A percentile compares a stretch with the other conserved stretches of the same genome.
Evolutionary conservation across 2,888 invertebrate species (phyloP).

Genomic region (Pheosia gnoma): DNA sequence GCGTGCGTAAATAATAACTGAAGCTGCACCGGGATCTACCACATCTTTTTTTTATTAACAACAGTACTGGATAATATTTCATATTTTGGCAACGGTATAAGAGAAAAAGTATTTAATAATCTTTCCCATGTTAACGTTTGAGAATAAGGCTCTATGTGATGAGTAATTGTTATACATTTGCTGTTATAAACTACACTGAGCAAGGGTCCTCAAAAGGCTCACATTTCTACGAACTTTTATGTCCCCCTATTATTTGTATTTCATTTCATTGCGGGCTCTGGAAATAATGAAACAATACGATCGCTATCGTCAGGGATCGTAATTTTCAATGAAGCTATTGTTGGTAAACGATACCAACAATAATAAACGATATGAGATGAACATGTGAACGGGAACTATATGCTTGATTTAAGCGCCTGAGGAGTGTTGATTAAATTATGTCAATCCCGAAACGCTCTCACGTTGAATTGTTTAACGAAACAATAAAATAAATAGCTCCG

Average conservation of each 20-base stretch:
- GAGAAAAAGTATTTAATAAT: too few species aligned
- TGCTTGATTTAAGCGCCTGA: slow-evolving; percentile 31
- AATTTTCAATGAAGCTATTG: background rate
- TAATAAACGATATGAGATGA: slow-evolving; percentile 46
- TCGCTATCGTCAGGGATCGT: background rate
- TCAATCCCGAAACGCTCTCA: slow-evolving; percentile 38
- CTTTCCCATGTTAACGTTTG: too few species aligned
- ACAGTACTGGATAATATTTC: too few species aligned
- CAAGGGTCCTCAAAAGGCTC: background rate
- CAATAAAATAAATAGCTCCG: slow-evolving; percentile 51
- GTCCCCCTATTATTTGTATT: too few species aligned
- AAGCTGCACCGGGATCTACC: background rate
- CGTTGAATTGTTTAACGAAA: slow-evolving; percentile 44
- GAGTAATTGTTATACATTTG: too few species aligned
- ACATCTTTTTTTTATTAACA: too few species aligned
- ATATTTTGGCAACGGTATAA: too few species aligned
- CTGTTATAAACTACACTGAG: background rate
- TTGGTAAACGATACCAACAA: slow-evolving; percentile 34
- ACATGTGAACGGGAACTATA: slow-evolving; percentile 29
- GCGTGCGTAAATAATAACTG: slow-evolving; percentile 15
- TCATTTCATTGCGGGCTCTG: slow-evolving; percentile 17
- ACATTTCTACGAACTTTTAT: background rate
- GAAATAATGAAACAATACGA: slow-evolving; percentile 36
- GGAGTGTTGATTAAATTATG: slow-evolving; percentile 43
- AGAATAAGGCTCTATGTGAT: too few species aligned